Evolutionary conservation across 2,113 vertebrate species (phyloP), one percentile per base, ranked within the genome.

Genomic region (Telmatochromis sp.): DNA sequence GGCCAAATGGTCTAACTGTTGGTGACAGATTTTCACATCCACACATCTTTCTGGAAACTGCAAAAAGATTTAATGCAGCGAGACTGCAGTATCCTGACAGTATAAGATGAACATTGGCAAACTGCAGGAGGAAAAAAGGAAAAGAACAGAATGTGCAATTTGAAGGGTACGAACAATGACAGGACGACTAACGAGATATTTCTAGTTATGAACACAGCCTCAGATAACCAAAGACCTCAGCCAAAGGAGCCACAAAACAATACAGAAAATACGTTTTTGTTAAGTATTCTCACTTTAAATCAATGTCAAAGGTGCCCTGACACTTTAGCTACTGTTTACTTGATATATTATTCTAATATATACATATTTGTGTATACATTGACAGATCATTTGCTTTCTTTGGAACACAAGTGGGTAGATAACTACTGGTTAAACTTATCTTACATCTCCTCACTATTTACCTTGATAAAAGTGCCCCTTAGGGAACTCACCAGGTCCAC

Each of bases 61-160:
- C 80, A 81, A 89, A 89, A 92, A 83, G 87, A 86, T 92, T 93
- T 80, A 90, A 89, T 85, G 83, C 55, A 87, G 81, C 79, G 65
- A 87, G 88, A 58, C 47, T 84, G 53, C 65, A 85, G 87, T 84
- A 71, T 79, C 57, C 80, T 86, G 91, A 88, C 83, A 65, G 75
- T 23, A 35, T 57, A 45, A 87, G 68, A 91, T 37, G 75, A 82
- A 86, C 75, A 37, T 60, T 21, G 21, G 68, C 71, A 88, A 84
- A 81, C 84, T 84, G 31, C 89, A 65, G 81, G 53, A 84, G 47
- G 17, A 92, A 51, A 53, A 68, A 26, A 58, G 14, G n/a, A 40
- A 71, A 21, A 9, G 31, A 53, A 40, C 21, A 45, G 15, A 45
- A 26, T 31, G 71, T 3, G 3, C 19, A 45, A 55, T 80, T 80